Evolutionary conservation across 2,797 vertebrate genomes (phyloP).

Genomic region (Ptychobarbus kaznakovi): DNA sequence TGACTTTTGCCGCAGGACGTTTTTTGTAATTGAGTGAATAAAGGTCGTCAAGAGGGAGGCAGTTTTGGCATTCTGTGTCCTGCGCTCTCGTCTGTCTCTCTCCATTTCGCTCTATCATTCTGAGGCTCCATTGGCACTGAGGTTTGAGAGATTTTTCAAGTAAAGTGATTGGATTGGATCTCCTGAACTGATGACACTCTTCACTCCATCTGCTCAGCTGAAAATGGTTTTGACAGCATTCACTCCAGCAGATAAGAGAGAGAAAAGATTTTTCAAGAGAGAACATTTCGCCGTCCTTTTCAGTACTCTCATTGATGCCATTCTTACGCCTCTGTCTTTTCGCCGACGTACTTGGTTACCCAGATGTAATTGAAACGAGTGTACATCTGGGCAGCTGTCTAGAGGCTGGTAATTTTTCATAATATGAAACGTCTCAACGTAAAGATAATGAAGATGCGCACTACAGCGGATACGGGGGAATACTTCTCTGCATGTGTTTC

Average conservation of each 20-base stretch:
- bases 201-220: constrained; percentile 39
- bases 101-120: constrained; percentile 4
- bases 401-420: constrained; percentile 69
- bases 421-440: constrained; percentile 55
- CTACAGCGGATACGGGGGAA: constrained; percentile 11
- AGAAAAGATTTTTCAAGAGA: constrained; percentile 39
- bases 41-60: constrained; percentile 60
- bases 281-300: constrained; percentile 36
- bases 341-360: constrained; percentile 57
- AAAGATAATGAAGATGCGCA: constrained; percentile 66
- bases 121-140: constrained; percentile 33
- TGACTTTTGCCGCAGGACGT: constrained; percentile 69
- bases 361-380: constrained; percentile 67
- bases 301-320: constrained; percentile 20
- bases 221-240: constrained; percentile 61
- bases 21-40: constrained; percentile 73
- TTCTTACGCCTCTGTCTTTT: constrained; percentile 29
- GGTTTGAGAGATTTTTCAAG: constrained; percentile 59
- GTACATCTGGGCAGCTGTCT: constrained; percentile 66
- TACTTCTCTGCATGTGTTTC: constrained; percentile 9
- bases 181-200: constrained; percentile 55
- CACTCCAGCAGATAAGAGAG: constrained; percentile 54
- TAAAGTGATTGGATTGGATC: constrained; percentile 61
- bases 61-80: constrained; percentile 54
- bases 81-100: constrained; percentile 5